Base-by-base conservation (phyloP, 2,113 vertebrate species). In the Phalacrocorax aristotelis region DNA sequence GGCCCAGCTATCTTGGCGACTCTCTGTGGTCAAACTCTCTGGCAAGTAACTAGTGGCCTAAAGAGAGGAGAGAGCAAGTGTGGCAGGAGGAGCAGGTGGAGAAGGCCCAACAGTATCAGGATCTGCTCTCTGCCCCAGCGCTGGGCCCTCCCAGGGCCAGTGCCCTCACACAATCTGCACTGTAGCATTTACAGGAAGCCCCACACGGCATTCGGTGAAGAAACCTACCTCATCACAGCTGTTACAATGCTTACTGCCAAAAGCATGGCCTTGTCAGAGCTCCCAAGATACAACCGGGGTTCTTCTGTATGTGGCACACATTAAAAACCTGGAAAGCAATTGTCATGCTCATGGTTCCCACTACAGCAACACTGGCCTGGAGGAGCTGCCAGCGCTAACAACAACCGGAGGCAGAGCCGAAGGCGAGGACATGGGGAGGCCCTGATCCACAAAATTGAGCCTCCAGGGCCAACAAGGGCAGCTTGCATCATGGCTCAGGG, bases 1-100 rank as follows among this genome's bases (percentile, higher is more conserved):
- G 99, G 99, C 98, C 99, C 99, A 97, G 99, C 99, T 99, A 99
- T 99, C 98, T 99, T 99, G 99, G 99, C 99, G 99, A 99, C 97
- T 98, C 99, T 99, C 97, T 97, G 98, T 98, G 98, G 97, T 98
- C 98, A 98, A 99, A 98, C 97, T 98, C 98, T 99, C 98, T 97
- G 98, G 98, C 98, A 99, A 98, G 97, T 98, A 99, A 99, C 98
- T 97, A 97, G 97, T 97, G 98, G 97, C 97, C 98, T 98, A 97
- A 91, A 38, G 61, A 97, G 71, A 92, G 55, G 44, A 65, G 76
- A 95, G n/a, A 88, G 68, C 7, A 4, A 83, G 46, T 2, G 2
- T 85, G 94, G 88, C 65, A 88, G 72, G 16, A 90, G 68, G 32
- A 78, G 57, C 3, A 4, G 66, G 42, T 68, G 30, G 34, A 87